Evolutionary conservation across 2,113 vertebrate species (phyloP), one percentile per base, ranked within the genome.

Genomic region (Romanogobio albipinnatus): DNA sequence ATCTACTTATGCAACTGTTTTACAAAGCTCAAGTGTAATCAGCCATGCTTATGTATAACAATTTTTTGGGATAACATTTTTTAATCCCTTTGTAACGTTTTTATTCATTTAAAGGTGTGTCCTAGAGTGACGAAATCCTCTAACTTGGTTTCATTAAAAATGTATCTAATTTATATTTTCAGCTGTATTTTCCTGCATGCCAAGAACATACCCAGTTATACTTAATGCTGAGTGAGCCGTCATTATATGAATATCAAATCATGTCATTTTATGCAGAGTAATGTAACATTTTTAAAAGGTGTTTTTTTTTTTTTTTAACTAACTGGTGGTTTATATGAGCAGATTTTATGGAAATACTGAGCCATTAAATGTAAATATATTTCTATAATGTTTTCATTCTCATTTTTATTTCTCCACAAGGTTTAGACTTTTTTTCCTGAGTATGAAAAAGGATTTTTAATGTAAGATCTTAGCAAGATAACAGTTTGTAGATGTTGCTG

Each of bases 61-160:
- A 1, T 3, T 43, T 53, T n/a, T 68, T 17, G 45, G 19, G 74
- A 24, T 68, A 36, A 19, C 22, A 29, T 71, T 84, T 68, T 84
- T 77, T 56, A 77, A 66, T 77, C 59, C 45, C 29, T 62, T 84
- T 85, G 75, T 70, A 84, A 45, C 36, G 22, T 75, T 39, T 51
- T 82, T 74, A 29, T 51, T 33, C 24, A 33, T 68, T 68, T 76
- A 70, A 77, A 56, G 9, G 22, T 84, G 62, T 36, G 14, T 80
- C 14, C 66, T 61, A n/a, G 39, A 24, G 29, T 58, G 64, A 82
- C 36, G 11, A 71, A 82, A 71, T 58, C 47, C 29, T 71, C 80
- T 82, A 82, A 70, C 66, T 53, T 73, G 29, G 43, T 74, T 86
- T 76, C 39, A 76, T 76, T 86, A 43, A 86, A 39, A 86, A 76